Conservation (phyloP, 1,140 invertebrate genomes). For the Triops longicaudatus region DNA sequence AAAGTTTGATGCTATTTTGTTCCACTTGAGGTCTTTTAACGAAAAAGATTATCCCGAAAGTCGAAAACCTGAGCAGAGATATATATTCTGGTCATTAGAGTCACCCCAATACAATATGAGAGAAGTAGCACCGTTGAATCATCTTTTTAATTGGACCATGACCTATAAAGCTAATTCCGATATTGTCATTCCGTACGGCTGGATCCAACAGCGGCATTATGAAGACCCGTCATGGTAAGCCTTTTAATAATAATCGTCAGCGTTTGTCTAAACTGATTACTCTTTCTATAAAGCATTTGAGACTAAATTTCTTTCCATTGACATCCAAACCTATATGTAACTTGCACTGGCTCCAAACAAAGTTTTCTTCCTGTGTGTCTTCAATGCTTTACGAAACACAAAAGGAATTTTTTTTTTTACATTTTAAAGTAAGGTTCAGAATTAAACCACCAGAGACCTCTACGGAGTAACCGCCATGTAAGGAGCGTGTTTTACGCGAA, state of each 20-base stretch:
- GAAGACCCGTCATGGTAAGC: not conserved
- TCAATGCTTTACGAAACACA: too few relatives aligned
- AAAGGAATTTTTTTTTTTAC: too few relatives aligned
- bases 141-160: conserved; percentile 44
- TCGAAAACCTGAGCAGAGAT: conserved; percentile 29
- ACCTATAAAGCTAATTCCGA: conserved; percentile 41
- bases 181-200: conserved; percentile 36
- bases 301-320: too few relatives aligned
- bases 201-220: conserved; percentile 22
- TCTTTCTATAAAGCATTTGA: too few relatives aligned
- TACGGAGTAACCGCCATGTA: too few relatives aligned
- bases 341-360: too few relatives aligned
- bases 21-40: conserved; percentile 31
- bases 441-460: too few relatives aligned
- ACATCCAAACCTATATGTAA: too few relatives aligned
- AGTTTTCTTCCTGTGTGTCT: too few relatives aligned
- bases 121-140: conserved; percentile 26
- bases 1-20: conserved; percentile 32
- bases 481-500: too few relatives aligned
- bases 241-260: conserved; percentile 2
- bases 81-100: conserved; percentile 32
- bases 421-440: too few relatives aligned
- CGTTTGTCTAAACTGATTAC: not conserved
- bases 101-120: conserved; percentile 23
- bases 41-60: conserved; percentile 27